Conservation (phyloP, 2,797 vertebrate genomes). For the Eidolon dupreanum region DNA sequence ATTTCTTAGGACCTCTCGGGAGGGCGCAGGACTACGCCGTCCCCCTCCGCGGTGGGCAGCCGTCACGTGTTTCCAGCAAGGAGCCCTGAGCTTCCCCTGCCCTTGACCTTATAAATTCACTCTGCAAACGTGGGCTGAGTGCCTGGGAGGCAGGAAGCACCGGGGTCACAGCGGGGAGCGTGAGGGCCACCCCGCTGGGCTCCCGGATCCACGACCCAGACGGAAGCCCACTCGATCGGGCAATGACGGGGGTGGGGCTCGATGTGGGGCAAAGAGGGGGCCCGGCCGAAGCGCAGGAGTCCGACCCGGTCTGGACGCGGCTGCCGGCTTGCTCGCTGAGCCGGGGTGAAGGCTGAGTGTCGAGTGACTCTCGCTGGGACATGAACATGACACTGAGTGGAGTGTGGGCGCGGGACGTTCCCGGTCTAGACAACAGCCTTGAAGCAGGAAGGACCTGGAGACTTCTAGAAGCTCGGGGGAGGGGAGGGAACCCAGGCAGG, state of each 20-base stretch:
- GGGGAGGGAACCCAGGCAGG: no score
- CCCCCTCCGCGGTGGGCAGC: background rate
- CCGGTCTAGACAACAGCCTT: background rate
- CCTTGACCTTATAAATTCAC: background rate
- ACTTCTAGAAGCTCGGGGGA: background rate
- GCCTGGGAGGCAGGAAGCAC: background rate
- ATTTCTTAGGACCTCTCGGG: no score
- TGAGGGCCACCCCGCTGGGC: background rate
- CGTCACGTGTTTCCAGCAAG: background rate
- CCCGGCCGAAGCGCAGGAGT: background rate
- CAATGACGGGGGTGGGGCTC: background rate
- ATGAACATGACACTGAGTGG: background rate
- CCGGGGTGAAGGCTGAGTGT: background rate
- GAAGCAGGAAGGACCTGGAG: background rate
- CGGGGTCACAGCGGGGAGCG: background rate
- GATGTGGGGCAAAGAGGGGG: background rate
- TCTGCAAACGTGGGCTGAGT: background rate
- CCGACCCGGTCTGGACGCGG: no score
- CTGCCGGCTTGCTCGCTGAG: background rate
- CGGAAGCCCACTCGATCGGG: background rate
- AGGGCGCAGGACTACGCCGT: no score
- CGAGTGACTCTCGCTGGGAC: background rate
- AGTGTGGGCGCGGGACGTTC: accelerated
- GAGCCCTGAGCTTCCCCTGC: background rate
- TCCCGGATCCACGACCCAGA: background rate